Evolutionary conservation across 2,888 invertebrate genomes (phyloP), one percentile per base, ranked within the genome.

Genomic region (Zele albiditarsus): DNA sequence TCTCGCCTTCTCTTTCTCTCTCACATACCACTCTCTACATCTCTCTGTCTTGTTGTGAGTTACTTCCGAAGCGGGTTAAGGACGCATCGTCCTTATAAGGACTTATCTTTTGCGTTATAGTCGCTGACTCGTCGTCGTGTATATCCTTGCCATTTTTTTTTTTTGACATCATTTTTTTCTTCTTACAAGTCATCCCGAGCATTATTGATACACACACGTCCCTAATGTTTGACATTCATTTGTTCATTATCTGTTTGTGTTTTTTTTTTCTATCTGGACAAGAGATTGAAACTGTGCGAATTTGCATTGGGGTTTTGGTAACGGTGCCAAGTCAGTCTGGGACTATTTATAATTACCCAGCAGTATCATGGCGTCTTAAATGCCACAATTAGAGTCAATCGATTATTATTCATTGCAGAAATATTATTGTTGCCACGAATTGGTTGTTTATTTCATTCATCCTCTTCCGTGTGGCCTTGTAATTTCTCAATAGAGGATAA

Each of bases 71-170:
- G 85, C 88, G 85, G 89, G 89, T 89, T 89, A 89, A 89, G 89
- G 89, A 89, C 89, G 83, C 82, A 27, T 84, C 81, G 79, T 85
- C 88, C 87, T 87, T 88, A 87, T 88, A 89, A 89, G 88, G 88
- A 87, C 81, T 79, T 84, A 81, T 85, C 85, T 87, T 86, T 75
- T 85, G 83, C 78, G 77, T 79, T 78, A 78, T 77, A 78, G 69
- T 53, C 31, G 33, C 25, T 57, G 20, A 33, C 46, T 63, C 46
- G 33, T 60, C 80, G 82, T 82, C 82, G 81, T 75, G 49, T 70
- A 76, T 75, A 68, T 78, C 73, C 75, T 72, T 69, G 69, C 73
- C 62, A 71, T 67, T 68, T 69, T 71, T 33, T 68, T 66, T 68
- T 75, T 75, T 58, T 75, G 16, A 27, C 58, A 23, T 74, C 25